These are phyloP conservation scores for Ellobius talpinus DNA, from an alignment of 2,113 vertebrate genomes.

Conservation along the genomic window DNA sequence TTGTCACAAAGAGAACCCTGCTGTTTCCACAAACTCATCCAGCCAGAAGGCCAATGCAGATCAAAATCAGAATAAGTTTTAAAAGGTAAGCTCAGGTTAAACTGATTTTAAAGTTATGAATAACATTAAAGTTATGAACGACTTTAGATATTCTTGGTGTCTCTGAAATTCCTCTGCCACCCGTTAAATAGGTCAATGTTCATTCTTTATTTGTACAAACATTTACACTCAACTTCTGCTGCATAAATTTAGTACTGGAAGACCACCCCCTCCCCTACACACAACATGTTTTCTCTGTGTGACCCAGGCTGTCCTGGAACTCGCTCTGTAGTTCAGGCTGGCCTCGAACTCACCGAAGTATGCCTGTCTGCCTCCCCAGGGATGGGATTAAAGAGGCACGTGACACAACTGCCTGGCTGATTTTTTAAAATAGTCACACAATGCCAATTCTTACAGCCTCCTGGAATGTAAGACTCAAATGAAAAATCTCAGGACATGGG, in stretches of 20 bases:
- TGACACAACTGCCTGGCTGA: not conserved
- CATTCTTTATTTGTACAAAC: constrained; percentile 5
- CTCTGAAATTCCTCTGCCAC: constrained; percentile 26
- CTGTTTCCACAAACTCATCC: not conserved
- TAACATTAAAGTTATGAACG: not conserved
- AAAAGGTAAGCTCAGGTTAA: not conserved
- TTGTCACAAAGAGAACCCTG: not conserved
- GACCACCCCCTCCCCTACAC: not conserved
- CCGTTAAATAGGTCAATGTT: constrained; percentile 6
- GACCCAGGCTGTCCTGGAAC: not conserved
- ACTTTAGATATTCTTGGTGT: not conserved
- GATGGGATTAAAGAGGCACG: not conserved
- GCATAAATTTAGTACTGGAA: not conserved
- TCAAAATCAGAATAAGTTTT: not conserved
- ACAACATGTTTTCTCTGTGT: not conserved
- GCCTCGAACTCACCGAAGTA: not conserved
- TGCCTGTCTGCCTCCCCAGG: not conserved
- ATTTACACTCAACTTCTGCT: constrained; percentile 19
- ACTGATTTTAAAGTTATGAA: not conserved
- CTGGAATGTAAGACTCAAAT: not conserved
- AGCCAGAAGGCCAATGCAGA: not conserved
- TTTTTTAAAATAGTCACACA: not conserved
- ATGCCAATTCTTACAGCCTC: not conserved
- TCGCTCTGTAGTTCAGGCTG: not conserved
- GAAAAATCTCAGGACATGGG: not conserved